A percentile compares a stretch with the other conserved stretches of the same genome.
These are phyloP conservation scores for Sceloporus tristichus DNA, from an alignment of 2,113 vertebrate species.

Conservation along the genomic window DNA sequence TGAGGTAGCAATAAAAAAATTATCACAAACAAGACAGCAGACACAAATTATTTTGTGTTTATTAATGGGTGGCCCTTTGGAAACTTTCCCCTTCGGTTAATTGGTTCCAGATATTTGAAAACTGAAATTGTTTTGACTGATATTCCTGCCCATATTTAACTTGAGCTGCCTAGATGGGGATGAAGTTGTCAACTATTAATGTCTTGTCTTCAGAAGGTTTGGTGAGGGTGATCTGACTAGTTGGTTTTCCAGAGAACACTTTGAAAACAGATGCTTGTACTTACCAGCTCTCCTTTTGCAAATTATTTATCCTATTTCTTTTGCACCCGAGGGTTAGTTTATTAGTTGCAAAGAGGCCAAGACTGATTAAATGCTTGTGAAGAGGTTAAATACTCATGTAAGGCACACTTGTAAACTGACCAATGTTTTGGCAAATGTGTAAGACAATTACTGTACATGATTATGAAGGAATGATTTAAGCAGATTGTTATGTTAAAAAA, in stretches of 20 bases:
- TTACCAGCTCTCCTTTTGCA: conserved; percentile 52
- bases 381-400: conserved; percentile 33
- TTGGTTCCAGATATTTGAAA: conserved; percentile 79
- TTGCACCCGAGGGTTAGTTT: conserved; percentile 53
- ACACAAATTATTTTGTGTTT: conserved; percentile 92
- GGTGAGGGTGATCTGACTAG: conserved; percentile 67
- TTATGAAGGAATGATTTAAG: background rate
- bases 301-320: conserved; percentile 66
- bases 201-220: conserved; percentile 62
- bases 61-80: conserved; percentile 87
- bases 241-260: conserved; percentile 66
- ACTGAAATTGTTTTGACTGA: conserved; percentile 70
- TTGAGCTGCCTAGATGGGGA: conserved; percentile 53
- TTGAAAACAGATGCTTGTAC: conserved; percentile 67
- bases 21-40: conserved; percentile 92
- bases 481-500: background rate
- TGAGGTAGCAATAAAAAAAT: conserved; percentile 90
- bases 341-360: conserved; percentile 53
- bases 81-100: conserved; percentile 76
- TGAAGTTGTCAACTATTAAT: conserved; percentile 70
- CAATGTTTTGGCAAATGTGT: background rate
- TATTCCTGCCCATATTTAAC: conserved; percentile 73
- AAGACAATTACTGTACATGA: rapidly evolving
- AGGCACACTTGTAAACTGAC: background rate
- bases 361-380: conserved; percentile 35